These are phyloP conservation scores for Mesocentrotus franciscanus DNA, from an alignment of 53 echinoderm and acorn worm genomes.

Conservation along the genomic window DNA sequence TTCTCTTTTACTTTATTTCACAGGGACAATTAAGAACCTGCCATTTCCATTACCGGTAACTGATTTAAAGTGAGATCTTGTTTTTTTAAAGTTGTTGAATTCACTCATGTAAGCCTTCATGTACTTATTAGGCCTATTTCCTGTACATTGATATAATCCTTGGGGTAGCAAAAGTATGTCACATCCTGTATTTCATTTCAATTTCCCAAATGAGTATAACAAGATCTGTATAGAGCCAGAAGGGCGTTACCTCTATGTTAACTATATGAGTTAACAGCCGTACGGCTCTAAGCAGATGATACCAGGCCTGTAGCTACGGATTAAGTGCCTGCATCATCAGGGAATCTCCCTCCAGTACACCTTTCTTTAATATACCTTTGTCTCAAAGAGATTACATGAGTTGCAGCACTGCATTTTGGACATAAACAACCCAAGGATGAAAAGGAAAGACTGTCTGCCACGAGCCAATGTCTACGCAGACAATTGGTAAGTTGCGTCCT, in stretches of 20 bases:
- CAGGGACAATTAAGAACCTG: too few relatives aligned
- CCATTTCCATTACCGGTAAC: too few relatives aligned
- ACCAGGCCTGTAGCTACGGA: background rate
- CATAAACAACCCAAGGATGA: background rate
- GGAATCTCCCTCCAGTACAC: background rate
- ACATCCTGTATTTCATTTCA: background rate
- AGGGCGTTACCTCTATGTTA: too few relatives aligned
- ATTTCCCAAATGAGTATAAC: background rate
- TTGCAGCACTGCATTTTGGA: constrained; percentile 11
- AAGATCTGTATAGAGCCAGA: too few relatives aligned
- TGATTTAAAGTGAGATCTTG: too few relatives aligned
- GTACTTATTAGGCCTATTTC: too few relatives aligned
- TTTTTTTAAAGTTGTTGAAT: too few relatives aligned
- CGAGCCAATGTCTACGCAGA: background rate
- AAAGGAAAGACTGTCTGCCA: background rate
- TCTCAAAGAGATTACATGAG: background rate
- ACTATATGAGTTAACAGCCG: too few relatives aligned
- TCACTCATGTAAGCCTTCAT: too few relatives aligned
- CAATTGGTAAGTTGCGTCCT: background rate
- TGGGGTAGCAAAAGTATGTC: background rate
- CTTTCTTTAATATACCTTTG: background rate
- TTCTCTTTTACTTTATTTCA: too few relatives aligned
- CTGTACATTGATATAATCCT: background rate
- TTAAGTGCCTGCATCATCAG: background rate
- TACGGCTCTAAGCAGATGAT: too few relatives aligned